Base-by-base conservation (phyloP, 2,888 invertebrate genomes). In the Pollenia angustigena region DNA sequence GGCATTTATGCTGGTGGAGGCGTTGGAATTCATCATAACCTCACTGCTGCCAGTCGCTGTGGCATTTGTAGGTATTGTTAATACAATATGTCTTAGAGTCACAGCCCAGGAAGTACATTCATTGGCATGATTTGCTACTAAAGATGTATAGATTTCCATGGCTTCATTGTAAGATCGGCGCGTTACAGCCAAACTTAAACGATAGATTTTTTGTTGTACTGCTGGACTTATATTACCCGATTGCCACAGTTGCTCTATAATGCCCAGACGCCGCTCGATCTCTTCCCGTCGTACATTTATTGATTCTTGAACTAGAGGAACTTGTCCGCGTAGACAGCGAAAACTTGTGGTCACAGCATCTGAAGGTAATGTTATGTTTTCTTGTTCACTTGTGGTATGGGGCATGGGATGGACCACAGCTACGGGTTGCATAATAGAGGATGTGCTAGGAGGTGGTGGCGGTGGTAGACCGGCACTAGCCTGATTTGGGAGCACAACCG, bases 391-490 rank as follows among this genome's bases (percentile, higher is more conserved):
- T 50, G 50, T 76, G 7, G 71, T 60, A n/a, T 84, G 79, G 10
- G 90, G 88, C 91, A 91, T 91, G 66, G 91, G 91, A 81, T 90
- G 90, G 18, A 91, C 91, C 10, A 91, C 90, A 16, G 91, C 91
- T 40, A 91, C 89, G 12, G 90, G 91, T 23, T 90, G 90, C 87
- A 86, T 58, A 58, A 81, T 88, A 18, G 87, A 75, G 9, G 87
- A 64, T 75, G 86, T 40, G 8, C 85, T 84, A 7, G 87, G 74
- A 18, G 90, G 88, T 72, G 89, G 88, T 71, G 89, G 88, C 32
- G 89, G 88, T 9, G 44, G 50, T 40, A 81, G 12, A 16, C 80
- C 74, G 66, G 81, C 72, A 40, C 80, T 72, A 14, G 88, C 81
- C 76, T 89, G 90, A 88, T 90, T 90, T 14, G 91, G 91, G 56